Base-by-base conservation (phyloP, 2,113 vertebrate species). In the Brachypodius melanocephalos region DNA sequence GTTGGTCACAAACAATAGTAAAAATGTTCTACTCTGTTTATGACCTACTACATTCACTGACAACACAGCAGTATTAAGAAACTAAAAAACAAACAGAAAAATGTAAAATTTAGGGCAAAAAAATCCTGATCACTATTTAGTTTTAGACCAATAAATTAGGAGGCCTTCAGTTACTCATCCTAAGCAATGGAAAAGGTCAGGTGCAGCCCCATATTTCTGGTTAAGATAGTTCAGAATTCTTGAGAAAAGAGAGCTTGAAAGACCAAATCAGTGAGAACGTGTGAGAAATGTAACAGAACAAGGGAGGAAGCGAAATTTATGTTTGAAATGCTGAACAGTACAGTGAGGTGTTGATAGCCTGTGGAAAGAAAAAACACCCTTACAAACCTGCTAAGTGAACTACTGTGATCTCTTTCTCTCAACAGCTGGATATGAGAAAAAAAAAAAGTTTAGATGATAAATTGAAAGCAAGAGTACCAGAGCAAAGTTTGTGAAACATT, bases 281-380 rank as follows among this genome's bases (percentile, higher is more conserved):
- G 48, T 85, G 77, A 96, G 73, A 95, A 92, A 80, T 75, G 45
- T 65, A 84, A 89, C 69, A 79, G 91, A 86, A 95, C 9, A 65
- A 38, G 10, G 38, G 34, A 95, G 49, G 24, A 89, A 95, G 48
- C 8, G 76, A 93, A 95, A 85, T 59, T 78, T 67, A 14, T 85
- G 17, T 79, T 72, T 85, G 69, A 91, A 94, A 89, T 68, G 57
- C 28, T 78, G 76, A 92, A 88, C 57, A 84, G 82, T 75, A 81
- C 24, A 74, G 48, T 54, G 52, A 91, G 87, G 69, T 81, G 80
- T 86, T 96, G 77, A 87, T 68, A 85, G 87, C 28, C 52, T 51
- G 32, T 3, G 1, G 57, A 81, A 92, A 85, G 36, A 71, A 84
- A 72, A 82, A 83, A 43, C 51, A 84, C 26, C 15, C 66, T 93